Conservation (phyloP, 2,113 vertebrate genomes). For the Myotis davidii region DNA sequence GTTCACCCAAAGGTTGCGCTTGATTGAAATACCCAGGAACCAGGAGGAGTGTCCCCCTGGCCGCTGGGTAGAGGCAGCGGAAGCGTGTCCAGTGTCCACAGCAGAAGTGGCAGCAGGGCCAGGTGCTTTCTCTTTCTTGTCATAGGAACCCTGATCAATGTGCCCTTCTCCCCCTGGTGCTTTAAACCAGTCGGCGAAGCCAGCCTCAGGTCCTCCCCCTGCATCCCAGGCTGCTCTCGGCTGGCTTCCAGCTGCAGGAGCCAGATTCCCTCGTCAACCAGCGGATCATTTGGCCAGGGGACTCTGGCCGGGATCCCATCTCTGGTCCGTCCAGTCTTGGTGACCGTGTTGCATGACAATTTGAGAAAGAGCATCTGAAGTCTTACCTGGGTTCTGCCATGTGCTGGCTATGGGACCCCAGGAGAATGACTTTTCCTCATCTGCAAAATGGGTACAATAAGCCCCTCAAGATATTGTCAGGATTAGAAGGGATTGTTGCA, state of each 20-base stretch:
- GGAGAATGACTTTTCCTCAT: neutral
- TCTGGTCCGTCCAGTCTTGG: neutral
- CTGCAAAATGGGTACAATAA: neutral
- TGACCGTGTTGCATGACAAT: too few relatives aligned
- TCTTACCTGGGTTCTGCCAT: neutral
- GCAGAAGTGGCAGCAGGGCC: neutral
- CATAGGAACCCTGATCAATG: neutral
- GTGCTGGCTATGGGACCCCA: neutral
- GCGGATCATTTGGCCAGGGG: neutral
- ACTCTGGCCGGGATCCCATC: neutral
- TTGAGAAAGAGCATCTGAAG: neutral
- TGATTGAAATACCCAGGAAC: neutral
- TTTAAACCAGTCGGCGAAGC: neutral
- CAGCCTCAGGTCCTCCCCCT: neutral
- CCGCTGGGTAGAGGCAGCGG: neutral
- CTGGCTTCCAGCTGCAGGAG: neutral
- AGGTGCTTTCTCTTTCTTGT: neutral
- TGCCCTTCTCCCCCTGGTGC: neutral
- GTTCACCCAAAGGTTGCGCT: neutral
- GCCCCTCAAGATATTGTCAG: neutral
- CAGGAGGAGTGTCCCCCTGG: neutral
- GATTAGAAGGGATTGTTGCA: neutral
- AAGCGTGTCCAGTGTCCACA: neutral
- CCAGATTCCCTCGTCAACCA: neutral
- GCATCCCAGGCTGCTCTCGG: neutral